phyloP scores from a whole-genome alignment of 2,888 invertebrate genomes.

The Matsumyia berberina region DNA sequence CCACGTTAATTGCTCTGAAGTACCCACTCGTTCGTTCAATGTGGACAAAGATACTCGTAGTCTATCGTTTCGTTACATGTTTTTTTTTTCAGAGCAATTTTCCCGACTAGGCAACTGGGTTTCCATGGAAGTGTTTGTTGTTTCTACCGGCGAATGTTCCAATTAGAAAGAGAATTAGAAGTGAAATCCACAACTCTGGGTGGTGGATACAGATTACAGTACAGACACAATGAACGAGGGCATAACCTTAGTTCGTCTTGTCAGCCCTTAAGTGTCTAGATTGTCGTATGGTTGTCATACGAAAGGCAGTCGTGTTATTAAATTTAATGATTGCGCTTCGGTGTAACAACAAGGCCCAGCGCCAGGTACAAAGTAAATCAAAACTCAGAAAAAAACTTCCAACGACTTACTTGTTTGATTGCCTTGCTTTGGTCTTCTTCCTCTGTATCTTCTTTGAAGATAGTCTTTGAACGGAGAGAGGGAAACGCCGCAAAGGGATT shows the following conservation, averaged over 20 bases:
- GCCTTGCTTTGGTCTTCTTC: neutral
- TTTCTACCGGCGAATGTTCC: neutral
- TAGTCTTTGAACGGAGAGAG: neutral
- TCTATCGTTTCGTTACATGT: neutral
- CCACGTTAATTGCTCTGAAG: conserved; percentile 41
- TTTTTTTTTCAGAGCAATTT: conserved; percentile 36
- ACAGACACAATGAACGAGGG: neutral
- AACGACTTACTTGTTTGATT: conserved; percentile 2
- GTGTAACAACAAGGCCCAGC: conserved; percentile 26
- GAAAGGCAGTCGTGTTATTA: conserved; percentile 44
- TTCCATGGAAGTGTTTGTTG: conserved; percentile 34
- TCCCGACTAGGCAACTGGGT: conserved; percentile 53
- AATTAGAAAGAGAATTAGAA: neutral
- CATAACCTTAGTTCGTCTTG: conserved; percentile 18
- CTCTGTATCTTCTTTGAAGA: neutral
- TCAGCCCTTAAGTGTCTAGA: conserved; percentile 17
- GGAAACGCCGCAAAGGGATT: neutral
- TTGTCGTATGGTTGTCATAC: conserved; percentile 38
- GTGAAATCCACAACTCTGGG: conserved; percentile 8
- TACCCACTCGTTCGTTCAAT: conserved; percentile 6
- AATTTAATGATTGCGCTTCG: conserved; percentile 37
- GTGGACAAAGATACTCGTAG: conserved; percentile 22
- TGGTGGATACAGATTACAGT: conserved; percentile 12
- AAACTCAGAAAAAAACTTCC: conserved; percentile 6
- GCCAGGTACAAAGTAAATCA: neutral